Percentiles rank a stretch among this genome's conserved stretches.
These are phyloP conservation scores for Cyanoliseus patagonus DNA, from an alignment of 2,113 vertebrate species.

Conservation along the genomic window DNA sequence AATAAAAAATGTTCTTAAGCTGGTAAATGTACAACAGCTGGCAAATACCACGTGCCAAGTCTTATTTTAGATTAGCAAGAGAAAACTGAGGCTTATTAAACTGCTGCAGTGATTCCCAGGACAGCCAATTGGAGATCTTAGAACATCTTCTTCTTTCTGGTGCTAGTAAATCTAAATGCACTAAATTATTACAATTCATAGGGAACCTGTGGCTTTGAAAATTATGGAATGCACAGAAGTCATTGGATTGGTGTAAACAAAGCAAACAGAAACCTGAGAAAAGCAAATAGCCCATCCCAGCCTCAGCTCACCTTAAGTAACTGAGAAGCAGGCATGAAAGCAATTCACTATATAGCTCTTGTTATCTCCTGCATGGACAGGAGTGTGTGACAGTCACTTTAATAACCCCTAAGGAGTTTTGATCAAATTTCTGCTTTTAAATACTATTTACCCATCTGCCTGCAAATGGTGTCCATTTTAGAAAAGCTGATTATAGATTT, in stretches of 20 bases:
- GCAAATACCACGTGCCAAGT: constrained; percentile 67
- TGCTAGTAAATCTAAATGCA: background rate
- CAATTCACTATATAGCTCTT: background rate
- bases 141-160: constrained; percentile 38
- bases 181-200: background rate
- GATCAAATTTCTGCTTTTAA: constrained; percentile 17
- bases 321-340: background rate
- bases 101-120: constrained; percentile 48
- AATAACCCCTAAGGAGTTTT: constrained; percentile 1
- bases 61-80: constrained; percentile 74
- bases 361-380: background rate
- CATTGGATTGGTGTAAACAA: background rate
- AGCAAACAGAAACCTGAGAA: background rate
- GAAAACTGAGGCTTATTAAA: constrained; percentile 41
- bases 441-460: constrained; percentile 19
- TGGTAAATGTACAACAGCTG: constrained; percentile 76
- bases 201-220: background rate
- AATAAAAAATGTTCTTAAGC: constrained; percentile 66
- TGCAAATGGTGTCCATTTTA: background rate
- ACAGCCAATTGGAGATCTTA: constrained; percentile 6
- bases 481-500: constrained; percentile 20
- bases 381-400: constrained; percentile 10
- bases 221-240: background rate
- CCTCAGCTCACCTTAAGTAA: background rate
- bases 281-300: background rate